Conservation (phyloP, 2,797 vertebrate species). For the Craterocephalus amniculus region DNA sequence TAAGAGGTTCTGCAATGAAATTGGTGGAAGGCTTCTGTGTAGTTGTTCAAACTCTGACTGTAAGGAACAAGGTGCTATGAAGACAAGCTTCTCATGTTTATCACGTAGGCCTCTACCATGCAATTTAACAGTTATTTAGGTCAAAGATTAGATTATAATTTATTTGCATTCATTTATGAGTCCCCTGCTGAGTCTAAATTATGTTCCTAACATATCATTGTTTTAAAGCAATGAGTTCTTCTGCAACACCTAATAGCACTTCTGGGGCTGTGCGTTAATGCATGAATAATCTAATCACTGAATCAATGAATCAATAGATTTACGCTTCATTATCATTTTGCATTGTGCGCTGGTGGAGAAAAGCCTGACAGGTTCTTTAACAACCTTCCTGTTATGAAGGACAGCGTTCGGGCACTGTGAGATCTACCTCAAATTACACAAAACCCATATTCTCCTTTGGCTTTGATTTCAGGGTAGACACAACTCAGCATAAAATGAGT, state of each 20-base stretch:
- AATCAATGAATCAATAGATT: conserved; percentile 50
- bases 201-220: conserved; percentile 45
- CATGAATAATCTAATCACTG: conserved; percentile 40
- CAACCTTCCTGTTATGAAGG: conserved; percentile 11
- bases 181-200: conserved; percentile 41
- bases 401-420: conserved; percentile 2
- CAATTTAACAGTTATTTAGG: conserved; percentile 43
- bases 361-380: conserved; percentile 11
- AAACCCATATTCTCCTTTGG: conserved; percentile 2
- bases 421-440: conserved; percentile 26
- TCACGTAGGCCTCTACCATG: conserved; percentile 4
- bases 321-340: conserved; percentile 40
- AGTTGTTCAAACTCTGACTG: background rate
- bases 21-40: background rate
- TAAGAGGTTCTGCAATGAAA: background rate
- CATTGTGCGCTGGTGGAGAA: conserved; percentile 25
- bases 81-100: conserved; percentile 25
- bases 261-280: conserved; percentile 7
- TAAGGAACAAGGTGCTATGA: background rate
- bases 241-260: conserved; percentile 31
- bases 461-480: conserved; percentile 40
- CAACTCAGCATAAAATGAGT: conserved; percentile 20
- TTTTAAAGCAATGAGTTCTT: conserved; percentile 37
- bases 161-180: conserved; percentile 45
- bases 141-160: conserved; percentile 49